Base-by-base conservation (phyloP, 1,140 invertebrate species). In the Coelopa frigida region DNA sequence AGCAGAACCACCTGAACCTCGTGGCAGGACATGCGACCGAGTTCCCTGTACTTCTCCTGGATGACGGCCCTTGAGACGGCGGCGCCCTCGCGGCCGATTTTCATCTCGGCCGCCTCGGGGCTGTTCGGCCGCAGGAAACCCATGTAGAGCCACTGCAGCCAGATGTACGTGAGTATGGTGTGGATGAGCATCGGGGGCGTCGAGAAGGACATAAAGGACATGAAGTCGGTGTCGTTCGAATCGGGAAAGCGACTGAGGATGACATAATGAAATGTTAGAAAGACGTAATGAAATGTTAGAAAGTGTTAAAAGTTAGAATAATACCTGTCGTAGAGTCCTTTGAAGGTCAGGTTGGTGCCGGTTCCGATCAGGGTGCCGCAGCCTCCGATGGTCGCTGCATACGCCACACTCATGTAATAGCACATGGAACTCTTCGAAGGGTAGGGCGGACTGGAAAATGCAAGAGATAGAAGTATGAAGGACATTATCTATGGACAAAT, bases 341-440 rank as follows among this genome's bases (percentile, higher is more conserved):
- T 86, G 49, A 89, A 79, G 1, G 88, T 83, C 6, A 91, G 74
- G 70, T 94, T 93, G n/a, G 88, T 87, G 2, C 81, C 83, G 1
- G 87, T 89, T 3, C 89, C 89, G 1, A 89, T 88, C 3, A 94
- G 64, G 0, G 85, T 88, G 0, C 84, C 84, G 26, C 81, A 83
- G 3, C 90, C 90, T 2, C 89, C 89, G n/a, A 87, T 71, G 0
- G 76, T 78, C 0, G 88, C 78, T 0, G 87, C 78, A 57, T 89
- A 92, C 2, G 85, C 84, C 12, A 87, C 82, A 8, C 78, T 77
- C 35, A 92, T 60, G 47, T 84, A 78, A 58, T 82, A 83, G 37
- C 79, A 79, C 39, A 76, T 77, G 0, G 79, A 81, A 14, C 77
- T 73, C 43, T 75, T 76, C 2, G 76, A 78, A 0, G 80, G 80